phyloP scores from a whole-genome alignment of 2,113 vertebrate genomes.

The Spea multiplicata region DNA sequence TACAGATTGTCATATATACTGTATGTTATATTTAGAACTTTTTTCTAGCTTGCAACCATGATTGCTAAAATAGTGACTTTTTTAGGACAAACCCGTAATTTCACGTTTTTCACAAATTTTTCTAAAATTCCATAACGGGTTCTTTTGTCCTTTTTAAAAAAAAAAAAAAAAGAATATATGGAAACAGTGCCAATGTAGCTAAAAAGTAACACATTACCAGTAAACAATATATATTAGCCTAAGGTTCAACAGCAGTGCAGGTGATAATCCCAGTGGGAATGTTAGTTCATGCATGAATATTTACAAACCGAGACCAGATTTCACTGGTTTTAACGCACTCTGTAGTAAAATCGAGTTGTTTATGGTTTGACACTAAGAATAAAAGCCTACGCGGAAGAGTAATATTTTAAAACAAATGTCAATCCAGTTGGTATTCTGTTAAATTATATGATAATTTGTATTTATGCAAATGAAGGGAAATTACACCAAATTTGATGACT shows the following conservation, averaged over 20 bases:
- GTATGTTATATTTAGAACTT: no score
- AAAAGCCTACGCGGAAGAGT: not conserved
- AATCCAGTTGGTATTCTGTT: not conserved
- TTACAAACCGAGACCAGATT: slow-evolving; percentile 28
- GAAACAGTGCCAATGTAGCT: not conserved
- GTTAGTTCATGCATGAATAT: slow-evolving; percentile 16
- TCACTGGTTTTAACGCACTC: not conserved
- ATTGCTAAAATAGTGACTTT: no score
- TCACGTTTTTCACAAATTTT: no score
- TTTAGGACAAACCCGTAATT: no score
- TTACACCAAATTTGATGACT: not conserved
- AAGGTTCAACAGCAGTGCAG: not conserved
- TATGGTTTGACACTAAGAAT: not conserved
- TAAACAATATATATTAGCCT: slow-evolving; percentile 1
- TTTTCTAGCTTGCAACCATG: no score
- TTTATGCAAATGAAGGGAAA: not conserved
- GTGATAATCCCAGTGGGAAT: slow-evolving; percentile 23
- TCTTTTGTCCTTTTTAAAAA: no score
- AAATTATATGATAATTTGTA: not conserved
- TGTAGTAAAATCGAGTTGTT: slow-evolving; percentile 2
- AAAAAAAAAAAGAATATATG: not conserved
- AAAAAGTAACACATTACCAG: not conserved
- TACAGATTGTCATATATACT: no score
- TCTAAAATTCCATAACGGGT: no score
- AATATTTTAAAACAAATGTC: not conserved